Conservation (phyloP, 2,888 invertebrate species). For the Parnassius glacialis region DNA sequence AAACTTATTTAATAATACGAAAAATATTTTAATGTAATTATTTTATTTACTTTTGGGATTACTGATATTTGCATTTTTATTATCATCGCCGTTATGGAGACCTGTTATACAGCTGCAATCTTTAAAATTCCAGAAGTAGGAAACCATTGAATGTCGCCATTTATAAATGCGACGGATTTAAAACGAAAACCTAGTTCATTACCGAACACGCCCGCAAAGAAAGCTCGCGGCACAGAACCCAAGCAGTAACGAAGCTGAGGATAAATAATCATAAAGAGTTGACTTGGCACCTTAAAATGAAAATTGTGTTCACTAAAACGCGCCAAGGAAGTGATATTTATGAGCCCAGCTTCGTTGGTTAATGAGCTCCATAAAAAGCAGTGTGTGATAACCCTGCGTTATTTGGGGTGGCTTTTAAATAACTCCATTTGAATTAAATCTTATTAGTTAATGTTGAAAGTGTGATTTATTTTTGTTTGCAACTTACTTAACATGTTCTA, state of each 20-base stretch:
- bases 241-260: conserved; percentile 43
- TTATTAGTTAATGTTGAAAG: conserved; percentile 9
- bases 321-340: conserved; percentile 77
- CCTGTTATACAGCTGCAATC: no score
- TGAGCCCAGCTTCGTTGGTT: conserved; percentile 50
- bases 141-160: not conserved
- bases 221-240: conserved; percentile 15
- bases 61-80: no score
- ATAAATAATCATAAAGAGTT: conserved; percentile 69
- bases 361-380: conserved; percentile 50
- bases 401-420: conserved; percentile 27
- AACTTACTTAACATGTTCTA: no score
- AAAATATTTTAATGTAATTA: no score
- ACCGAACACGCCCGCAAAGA: conserved; percentile 16
- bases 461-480: conserved; percentile 9
- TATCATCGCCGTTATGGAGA: no score
- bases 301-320: conserved; percentile 70
- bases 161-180: conserved; percentile 2
- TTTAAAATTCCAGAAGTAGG: no score
- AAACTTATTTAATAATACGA: no score
- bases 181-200: conserved; percentile 26
- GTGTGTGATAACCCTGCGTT: conserved; percentile 35
- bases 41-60: no score
- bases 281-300: conserved; percentile 71
- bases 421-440: conserved; percentile 23